Conservation (phyloP, 2,113 vertebrate species). For the Zosterops borbonicus region DNA sequence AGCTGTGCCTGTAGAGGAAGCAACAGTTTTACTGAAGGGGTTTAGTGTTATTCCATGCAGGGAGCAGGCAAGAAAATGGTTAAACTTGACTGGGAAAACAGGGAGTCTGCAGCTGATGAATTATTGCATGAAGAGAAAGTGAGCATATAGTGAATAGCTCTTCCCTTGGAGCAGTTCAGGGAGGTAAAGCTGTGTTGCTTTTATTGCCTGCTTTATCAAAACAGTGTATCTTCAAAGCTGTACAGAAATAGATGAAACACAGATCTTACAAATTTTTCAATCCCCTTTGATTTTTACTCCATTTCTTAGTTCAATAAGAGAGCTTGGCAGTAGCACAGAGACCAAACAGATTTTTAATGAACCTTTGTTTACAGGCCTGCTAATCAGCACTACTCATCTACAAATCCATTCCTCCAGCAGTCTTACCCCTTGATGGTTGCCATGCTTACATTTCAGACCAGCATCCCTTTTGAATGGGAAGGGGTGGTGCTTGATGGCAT, state of each 20-base stretch:
- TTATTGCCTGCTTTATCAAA: neutral
- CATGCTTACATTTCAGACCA: neutral
- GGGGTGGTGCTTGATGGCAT: neutral
- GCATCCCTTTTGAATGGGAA: neutral
- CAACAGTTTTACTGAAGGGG: neutral
- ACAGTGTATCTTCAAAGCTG: neutral
- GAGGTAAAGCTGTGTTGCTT: neutral
- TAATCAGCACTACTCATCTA: neutral
- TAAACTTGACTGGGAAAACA: neutral
- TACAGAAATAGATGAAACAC: neutral
- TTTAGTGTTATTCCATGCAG: neutral
- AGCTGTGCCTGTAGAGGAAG: neutral
- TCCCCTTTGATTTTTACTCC: neutral
- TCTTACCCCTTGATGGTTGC: neutral
- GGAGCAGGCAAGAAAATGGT: neutral
- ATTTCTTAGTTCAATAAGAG: neutral
- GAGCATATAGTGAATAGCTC: neutral
- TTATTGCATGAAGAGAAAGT: neutral
- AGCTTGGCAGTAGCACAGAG: neutral
- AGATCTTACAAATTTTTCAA: neutral
- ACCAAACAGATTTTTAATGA: slow-evolving; percentile 17
- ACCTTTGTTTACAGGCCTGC: neutral
- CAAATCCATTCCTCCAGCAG: neutral
- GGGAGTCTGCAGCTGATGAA: neutral
- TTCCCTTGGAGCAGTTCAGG: neutral